Conservation (phyloP, 2,888 invertebrate species). For the Volucella inflata region DNA sequence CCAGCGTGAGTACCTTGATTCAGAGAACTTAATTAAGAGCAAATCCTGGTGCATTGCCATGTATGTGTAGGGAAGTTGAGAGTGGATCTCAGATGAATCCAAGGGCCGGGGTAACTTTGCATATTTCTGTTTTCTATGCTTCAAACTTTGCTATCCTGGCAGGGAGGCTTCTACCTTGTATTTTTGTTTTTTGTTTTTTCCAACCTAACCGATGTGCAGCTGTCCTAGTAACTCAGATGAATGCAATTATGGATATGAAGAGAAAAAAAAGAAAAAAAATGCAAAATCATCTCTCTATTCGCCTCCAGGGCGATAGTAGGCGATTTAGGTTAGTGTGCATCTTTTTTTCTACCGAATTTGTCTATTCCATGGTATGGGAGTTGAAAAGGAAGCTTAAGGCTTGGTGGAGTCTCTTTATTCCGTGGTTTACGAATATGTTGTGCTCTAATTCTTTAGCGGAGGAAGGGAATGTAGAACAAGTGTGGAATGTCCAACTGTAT, state of each 20-base stretch:
- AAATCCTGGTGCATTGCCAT: conserved; percentile 55
- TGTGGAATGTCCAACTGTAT: conserved; percentile 66
- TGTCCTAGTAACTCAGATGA: conserved; percentile 68
- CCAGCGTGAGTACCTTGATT: conserved; percentile 55
- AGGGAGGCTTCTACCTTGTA: conserved; percentile 31
- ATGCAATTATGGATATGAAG: conserved; percentile 68
- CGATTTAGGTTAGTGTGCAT: conserved; percentile 38
- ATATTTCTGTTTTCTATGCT: conserved; percentile 21
- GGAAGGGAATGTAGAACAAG: conserved; percentile 54
- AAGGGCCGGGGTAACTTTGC: conserved; percentile 55
- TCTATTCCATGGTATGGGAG: conserved; percentile 12
- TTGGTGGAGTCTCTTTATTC: conserved; percentile 1
- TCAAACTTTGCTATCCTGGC: background rate
- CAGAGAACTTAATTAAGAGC: conserved; percentile 71
- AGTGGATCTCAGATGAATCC: conserved; percentile 53
- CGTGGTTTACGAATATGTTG: conserved; percentile 32
- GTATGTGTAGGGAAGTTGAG: conserved; percentile 20
- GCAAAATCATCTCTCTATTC: conserved; percentile 45
- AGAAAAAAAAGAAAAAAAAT: conserved; percentile 58
- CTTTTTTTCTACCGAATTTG: conserved; percentile 39
- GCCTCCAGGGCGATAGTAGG: conserved; percentile 12
- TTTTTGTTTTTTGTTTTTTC: background rate
- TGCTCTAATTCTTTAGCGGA: conserved; percentile 55
- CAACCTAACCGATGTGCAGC: conserved; percentile 37
- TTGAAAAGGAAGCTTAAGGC: conserved; percentile 17